Conservation (phyloP, 1,140 invertebrate species). For the Physella acuta region DNA sequence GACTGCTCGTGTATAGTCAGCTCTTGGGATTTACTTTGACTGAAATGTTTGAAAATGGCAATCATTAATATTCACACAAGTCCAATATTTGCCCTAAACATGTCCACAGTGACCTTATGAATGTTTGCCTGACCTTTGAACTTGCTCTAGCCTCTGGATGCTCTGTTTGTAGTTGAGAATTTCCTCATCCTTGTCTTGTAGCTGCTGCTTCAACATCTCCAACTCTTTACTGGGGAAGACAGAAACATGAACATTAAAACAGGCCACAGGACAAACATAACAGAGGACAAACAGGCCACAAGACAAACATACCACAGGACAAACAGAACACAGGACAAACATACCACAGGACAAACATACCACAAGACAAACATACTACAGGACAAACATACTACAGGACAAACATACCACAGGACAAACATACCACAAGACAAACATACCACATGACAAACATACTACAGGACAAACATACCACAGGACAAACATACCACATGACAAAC, state of each 20-base stretch:
- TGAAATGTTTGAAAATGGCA: constrained; percentile 22
- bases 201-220: constrained; percentile 37
- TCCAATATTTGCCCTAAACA: background rate
- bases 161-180: constrained; percentile 44
- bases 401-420: no score
- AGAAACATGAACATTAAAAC: constrained; percentile 1
- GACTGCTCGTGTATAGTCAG: constrained; percentile 32
- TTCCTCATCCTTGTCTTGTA: constrained; percentile 46
- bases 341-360: no score
- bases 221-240: constrained; percentile 38
- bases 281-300: no score
- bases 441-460: no score
- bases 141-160: constrained; percentile 44
- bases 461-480: no score
- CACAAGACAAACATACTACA: no score
- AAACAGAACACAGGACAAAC: no score
- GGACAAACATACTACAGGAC: no score
- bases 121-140: constrained; percentile 32
- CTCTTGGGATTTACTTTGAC: constrained; percentile 41
- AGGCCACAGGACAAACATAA: background rate
- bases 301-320: no score
- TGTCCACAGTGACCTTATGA: background rate
- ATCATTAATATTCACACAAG: no score
- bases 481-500: no score
- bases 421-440: no score